phyloP scores from a whole-genome alignment of 2,888 invertebrate species.

The Agonopterix alstromeriana region DNA sequence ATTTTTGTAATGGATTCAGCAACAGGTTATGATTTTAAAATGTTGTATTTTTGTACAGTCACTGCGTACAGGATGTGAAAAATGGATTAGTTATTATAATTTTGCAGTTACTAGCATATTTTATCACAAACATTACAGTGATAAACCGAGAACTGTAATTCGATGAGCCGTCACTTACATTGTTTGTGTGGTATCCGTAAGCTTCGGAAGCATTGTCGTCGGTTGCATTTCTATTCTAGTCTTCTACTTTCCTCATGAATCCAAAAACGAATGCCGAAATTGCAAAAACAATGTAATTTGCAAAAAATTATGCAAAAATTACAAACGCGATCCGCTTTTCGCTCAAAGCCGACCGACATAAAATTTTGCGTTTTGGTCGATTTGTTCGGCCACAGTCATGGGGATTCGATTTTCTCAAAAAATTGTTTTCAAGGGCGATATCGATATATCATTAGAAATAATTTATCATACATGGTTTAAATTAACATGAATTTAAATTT shows the following conservation, averaged over 20 bases:
- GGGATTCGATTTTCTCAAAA: too few relatives aligned
- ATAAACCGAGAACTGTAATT: slow-evolving; percentile 6
- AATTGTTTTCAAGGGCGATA: too few relatives aligned
- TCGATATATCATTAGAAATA: too few relatives aligned
- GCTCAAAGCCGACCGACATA: slow-evolving; percentile 53
- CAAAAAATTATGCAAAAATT: slow-evolving; percentile 25
- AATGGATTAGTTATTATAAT: too few relatives aligned
- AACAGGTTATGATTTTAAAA: slow-evolving; percentile 4
- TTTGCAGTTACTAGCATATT: too few relatives aligned
- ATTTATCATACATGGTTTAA: too few relatives aligned
- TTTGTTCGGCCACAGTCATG: too few relatives aligned
- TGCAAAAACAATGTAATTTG: slow-evolving; percentile 29
- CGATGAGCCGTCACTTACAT: slow-evolving; percentile 51
- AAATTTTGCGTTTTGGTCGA: slow-evolving; percentile 35
- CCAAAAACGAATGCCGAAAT: slow-evolving; percentile 24
- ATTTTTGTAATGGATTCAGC: background rate
- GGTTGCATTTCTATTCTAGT: slow-evolving; percentile 51
- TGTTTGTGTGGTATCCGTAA: slow-evolving; percentile 63
- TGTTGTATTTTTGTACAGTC: too few relatives aligned
- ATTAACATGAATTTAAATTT: too few relatives aligned
- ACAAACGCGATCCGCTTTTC: slow-evolving; percentile 39
- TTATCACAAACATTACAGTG: background rate
- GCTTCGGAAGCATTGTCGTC: slow-evolving; percentile 61
- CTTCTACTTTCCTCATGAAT: slow-evolving; percentile 50
- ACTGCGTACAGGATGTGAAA: too few relatives aligned